Evolutionary conservation across 1,140 invertebrate species (phyloP).

Genomic region (Atopsyche davidsoni): DNA sequence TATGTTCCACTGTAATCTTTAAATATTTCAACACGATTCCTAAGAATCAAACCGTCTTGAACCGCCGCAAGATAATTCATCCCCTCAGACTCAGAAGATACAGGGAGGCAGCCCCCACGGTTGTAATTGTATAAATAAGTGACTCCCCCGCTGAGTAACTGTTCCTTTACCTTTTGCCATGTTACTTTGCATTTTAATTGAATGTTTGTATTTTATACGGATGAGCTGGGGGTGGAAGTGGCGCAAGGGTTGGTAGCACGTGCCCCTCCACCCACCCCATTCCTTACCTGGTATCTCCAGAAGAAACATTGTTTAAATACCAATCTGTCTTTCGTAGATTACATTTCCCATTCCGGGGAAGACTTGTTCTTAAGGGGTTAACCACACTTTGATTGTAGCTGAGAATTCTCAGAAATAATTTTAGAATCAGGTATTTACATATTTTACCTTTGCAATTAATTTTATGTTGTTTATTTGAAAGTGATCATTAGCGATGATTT

Average conservation of each 20-base stretch:
- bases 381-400: too few relatives aligned
- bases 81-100: neutral
- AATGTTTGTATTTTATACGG: constrained; percentile 30
- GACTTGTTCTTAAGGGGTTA: neutral
- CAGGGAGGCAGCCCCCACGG: constrained; percentile 2
- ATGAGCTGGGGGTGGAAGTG: constrained; percentile 13
- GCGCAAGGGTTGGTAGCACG: constrained; percentile 26
- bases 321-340: neutral
- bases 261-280: constrained; percentile 16
- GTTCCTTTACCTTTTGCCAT: constrained; percentile 29
- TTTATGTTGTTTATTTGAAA: too few relatives aligned
- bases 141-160: constrained; percentile 20
- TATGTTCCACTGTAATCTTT: too few relatives aligned
- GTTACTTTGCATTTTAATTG: constrained; percentile 32
- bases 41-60: neutral
- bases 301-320: constrained; percentile 3
- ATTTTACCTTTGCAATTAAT: too few relatives aligned
- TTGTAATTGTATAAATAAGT: constrained; percentile 31
- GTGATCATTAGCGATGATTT: too few relatives aligned
- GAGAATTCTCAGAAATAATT: too few relatives aligned
- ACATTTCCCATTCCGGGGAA: neutral
- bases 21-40: neutral
- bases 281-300: constrained; percentile 1
- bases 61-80: neutral
- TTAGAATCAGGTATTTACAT: too few relatives aligned